Evolutionary conservation across 2,888 invertebrate genomes (phyloP).

Genomic region (Polyommatus icarus): DNA sequence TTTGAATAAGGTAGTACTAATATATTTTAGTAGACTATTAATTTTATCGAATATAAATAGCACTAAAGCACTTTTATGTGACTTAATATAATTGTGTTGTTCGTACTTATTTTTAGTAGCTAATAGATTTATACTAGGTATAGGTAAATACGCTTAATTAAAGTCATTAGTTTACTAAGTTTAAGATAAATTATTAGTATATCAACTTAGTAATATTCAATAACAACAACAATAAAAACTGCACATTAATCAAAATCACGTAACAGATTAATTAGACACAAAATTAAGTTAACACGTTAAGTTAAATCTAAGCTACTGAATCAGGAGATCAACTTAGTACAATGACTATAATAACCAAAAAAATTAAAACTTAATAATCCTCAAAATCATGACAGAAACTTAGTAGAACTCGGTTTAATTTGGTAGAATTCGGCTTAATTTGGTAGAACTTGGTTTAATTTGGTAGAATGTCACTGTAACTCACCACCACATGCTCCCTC

Average conservation of each 20-base stretch:
- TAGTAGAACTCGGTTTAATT: not conserved
- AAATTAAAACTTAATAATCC: not conserved
- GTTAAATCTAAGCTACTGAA: too few species aligned
- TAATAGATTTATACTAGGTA: too few species aligned
- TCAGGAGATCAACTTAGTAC: not conserved
- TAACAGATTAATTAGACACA: too few species aligned
- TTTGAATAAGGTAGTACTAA: not conserved
- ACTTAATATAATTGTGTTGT: not conserved
- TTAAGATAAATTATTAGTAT: too few species aligned
- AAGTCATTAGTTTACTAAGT: too few species aligned
- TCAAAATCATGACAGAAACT: not conserved
- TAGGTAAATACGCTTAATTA: too few species aligned
- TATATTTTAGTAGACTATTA: not conserved
- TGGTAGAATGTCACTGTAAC: constrained; percentile 50
- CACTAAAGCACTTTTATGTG: not conserved
- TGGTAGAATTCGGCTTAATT: too few species aligned
- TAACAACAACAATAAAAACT: too few species aligned
- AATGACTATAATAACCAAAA: not conserved
- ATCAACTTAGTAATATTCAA: too few species aligned
- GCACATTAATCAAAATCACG: too few species aligned
- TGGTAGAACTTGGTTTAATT: not conserved
- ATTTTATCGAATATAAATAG: not conserved
- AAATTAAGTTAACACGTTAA: too few species aligned
- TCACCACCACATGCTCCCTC: constrained; percentile 96
- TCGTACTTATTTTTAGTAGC: not conserved